phyloP scores from a whole-genome alignment of 2,113 vertebrate genomes.

The Mesembrinibis cayennensis region DNA sequence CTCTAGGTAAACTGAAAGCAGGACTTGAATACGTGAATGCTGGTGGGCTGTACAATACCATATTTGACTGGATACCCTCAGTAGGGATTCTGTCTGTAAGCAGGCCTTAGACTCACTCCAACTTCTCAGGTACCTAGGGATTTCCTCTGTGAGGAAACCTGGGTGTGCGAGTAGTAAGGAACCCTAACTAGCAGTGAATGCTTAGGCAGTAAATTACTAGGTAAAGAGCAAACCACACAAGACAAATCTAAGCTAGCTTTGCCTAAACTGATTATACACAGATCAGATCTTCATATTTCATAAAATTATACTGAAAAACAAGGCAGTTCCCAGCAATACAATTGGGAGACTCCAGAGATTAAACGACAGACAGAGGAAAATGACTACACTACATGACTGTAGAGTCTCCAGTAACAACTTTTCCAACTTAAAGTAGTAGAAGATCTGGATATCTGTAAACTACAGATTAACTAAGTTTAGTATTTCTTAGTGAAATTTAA shows the following conservation, averaged over 20 bases:
- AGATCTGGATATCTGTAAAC: neutral
- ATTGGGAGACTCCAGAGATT: neutral
- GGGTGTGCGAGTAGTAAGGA: neutral
- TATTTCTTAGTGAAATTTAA: neutral
- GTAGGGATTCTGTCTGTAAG: neutral
- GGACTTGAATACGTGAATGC: neutral
- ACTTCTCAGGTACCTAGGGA: neutral
- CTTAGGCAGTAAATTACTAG: neutral
- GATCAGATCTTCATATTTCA: neutral
- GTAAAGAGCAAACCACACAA: neutral
- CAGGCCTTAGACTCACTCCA: neutral
- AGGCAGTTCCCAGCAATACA: neutral
- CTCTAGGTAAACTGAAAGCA: neutral
- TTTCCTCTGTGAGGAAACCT: neutral
- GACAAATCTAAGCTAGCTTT: neutral
- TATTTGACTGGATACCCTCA: neutral
- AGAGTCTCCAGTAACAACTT: neutral
- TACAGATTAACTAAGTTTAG: neutral
- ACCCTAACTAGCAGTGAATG: neutral
- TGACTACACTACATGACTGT: neutral
- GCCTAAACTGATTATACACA: neutral
- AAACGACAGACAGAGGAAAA: neutral
- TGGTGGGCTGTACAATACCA: neutral
- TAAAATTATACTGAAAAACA: neutral
- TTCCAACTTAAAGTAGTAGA: neutral